Percentiles rank a stretch among this genome's conserved stretches.
These are phyloP conservation scores for Sebastiscus tertius DNA, from an alignment of 2,797 vertebrate genomes.

Conservation along the genomic window DNA sequence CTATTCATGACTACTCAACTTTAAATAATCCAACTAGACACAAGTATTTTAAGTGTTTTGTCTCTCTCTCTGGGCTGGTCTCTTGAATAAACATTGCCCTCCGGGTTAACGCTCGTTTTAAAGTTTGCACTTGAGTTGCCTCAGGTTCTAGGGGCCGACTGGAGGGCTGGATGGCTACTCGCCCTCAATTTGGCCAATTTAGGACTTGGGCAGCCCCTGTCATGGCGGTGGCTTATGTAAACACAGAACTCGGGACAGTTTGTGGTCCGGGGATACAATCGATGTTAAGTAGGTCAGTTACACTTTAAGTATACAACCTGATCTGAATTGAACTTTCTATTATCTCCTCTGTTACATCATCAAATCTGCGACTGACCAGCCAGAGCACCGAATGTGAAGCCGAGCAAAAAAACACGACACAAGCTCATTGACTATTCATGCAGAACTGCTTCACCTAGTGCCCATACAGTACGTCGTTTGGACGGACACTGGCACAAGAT, in stretches of 20 bases:
- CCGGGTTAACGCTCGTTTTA: neutral
- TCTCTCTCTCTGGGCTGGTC: neutral
- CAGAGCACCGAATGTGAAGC: neutral
- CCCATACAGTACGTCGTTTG: neutral
- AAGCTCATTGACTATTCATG: conserved; percentile 1
- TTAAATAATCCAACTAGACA: conserved; percentile 46
- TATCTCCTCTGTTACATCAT: neutral
- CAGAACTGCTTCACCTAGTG: neutral
- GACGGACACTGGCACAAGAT: neutral
- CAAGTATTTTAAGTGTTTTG: neutral
- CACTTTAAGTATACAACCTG: neutral
- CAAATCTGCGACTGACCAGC: neutral
- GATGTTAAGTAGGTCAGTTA: conserved; percentile 4
- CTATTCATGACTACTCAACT: conserved; percentile 31
- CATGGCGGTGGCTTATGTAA: conserved; percentile 29
- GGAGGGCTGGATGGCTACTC: conserved; percentile 6
- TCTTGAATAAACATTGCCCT: conserved; percentile 1
- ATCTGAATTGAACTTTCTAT: neutral
- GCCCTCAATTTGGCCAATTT: conserved; percentile 14
- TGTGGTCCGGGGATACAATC: neutral
- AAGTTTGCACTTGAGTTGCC: conserved; percentile 2
- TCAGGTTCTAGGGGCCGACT: neutral
- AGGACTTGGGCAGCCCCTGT: conserved; percentile 20
- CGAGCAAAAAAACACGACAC: neutral
- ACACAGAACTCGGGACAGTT: conserved; percentile 1